These are phyloP conservation scores for Phylloscopus whistleri DNA, from an alignment of 2,113 vertebrate species.

Conservation along the genomic window DNA sequence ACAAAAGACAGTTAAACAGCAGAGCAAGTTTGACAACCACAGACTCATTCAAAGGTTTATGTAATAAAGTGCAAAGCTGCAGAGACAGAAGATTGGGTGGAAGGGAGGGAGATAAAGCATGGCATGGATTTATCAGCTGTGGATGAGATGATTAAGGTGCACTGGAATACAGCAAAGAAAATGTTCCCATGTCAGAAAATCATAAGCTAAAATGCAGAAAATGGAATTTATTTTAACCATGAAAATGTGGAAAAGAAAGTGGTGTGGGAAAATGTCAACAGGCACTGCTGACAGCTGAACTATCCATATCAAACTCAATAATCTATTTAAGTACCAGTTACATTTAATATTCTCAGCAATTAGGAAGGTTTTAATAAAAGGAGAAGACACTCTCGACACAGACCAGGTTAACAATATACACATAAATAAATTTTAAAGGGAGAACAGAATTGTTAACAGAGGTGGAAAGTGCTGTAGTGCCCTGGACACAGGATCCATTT, in stretches of 20 bases:
- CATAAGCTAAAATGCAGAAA: not conserved
- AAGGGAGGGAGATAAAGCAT: not conserved
- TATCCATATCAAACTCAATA: not conserved
- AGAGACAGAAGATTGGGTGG: not conserved
- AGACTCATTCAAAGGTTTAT: not conserved
- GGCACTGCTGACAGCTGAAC: not conserved
- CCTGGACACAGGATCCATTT: fast-evolving
- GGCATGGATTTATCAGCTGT: not conserved
- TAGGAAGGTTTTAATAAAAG: not conserved
- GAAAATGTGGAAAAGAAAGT: not conserved
- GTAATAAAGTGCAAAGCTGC: not conserved
- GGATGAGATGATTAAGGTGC: not conserved
- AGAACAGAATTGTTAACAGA: not conserved
- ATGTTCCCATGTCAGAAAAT: not conserved
- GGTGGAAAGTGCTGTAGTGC: not conserved
- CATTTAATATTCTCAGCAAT: not conserved
- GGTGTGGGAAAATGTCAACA: not conserved
- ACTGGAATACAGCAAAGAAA: not conserved
- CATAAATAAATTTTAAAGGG: not conserved
- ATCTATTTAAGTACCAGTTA: not conserved
- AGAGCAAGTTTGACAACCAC: not conserved
- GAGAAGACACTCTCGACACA: not conserved
- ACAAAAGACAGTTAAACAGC: constrained; percentile 11
- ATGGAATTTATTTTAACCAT: not conserved
- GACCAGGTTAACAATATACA: not conserved